Conservation (phyloP, 2,113 vertebrate genomes). For the Bucco capensis region DNA sequence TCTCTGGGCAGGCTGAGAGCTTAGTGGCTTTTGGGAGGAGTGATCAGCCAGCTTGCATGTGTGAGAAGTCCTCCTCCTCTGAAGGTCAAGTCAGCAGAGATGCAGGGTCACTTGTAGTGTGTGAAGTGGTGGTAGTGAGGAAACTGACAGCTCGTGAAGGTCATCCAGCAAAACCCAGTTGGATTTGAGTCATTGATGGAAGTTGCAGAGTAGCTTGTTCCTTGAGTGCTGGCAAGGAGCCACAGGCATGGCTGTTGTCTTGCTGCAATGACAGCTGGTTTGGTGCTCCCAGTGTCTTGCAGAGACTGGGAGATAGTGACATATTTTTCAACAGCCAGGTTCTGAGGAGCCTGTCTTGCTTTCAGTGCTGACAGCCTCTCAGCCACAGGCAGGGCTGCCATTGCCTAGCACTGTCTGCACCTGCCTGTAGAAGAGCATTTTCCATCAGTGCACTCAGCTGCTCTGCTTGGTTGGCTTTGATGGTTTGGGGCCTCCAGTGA, state of each 20-base stretch:
- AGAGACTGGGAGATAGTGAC: not conserved
- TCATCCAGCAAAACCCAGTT: not conserved
- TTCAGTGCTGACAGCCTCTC: not conserved
- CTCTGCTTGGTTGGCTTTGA: not conserved
- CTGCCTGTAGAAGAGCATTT: not conserved
- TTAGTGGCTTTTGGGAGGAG: not conserved
- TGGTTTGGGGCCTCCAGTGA: not conserved
- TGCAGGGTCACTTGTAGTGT: not conserved
- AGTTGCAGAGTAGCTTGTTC: not conserved
- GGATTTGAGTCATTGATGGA: not conserved
- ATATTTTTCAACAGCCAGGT: not conserved
- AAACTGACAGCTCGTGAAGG: not conserved
- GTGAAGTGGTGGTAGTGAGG: not conserved
- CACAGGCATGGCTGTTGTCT: not conserved
- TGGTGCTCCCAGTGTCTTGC: not conserved
- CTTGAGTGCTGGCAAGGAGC: not conserved
- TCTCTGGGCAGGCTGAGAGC: not conserved
- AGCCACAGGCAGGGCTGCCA: not conserved
- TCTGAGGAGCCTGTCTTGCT: not conserved
- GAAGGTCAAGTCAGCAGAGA: conserved; percentile 13
- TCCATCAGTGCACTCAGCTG: not conserved
- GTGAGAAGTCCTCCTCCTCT: not conserved
- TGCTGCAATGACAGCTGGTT: not conserved
- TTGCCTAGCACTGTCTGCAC: not conserved
- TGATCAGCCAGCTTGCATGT: not conserved